Evolutionary conservation across 2,797 vertebrate species (phyloP).

Genomic region (Gobio occitaniae): DNA sequence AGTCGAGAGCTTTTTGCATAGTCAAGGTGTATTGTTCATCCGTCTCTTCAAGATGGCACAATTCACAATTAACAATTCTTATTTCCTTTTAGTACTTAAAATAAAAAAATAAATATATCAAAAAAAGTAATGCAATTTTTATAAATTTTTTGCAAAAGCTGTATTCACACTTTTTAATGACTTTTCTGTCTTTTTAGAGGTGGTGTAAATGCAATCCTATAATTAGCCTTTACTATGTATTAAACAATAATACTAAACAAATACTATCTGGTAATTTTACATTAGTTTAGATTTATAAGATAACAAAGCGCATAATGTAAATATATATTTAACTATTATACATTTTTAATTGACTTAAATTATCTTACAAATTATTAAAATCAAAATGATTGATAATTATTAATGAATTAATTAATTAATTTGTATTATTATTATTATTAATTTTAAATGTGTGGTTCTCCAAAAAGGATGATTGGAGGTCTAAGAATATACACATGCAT

Average conservation of each 20-base stretch:
- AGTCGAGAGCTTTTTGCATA: background rate
- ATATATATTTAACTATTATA: background rate
- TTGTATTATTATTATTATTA: background rate
- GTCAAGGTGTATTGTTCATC: background rate
- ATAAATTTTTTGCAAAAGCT: background rate
- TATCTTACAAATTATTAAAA: background rate
- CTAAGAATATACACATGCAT: background rate
- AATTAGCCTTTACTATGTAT: background rate
- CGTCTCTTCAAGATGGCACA: background rate
- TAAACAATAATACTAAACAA: background rate
- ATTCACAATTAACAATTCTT: background rate
- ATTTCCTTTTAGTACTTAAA: background rate
- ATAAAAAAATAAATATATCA: background rate
- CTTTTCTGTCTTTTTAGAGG: background rate
- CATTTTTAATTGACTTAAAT: background rate
- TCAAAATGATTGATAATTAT: too few relatives aligned
- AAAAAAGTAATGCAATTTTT: background rate
- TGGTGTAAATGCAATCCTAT: background rate
- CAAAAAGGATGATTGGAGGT: background rate
- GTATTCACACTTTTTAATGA: background rate
- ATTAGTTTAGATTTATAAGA: background rate
- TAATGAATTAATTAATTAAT: background rate
- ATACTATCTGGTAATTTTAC: background rate
- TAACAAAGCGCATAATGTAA: background rate
- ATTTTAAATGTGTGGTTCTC: background rate